Evolutionary conservation across 2,113 vertebrate species (phyloP), one percentile per base, ranked within the genome.

Genomic region (Phalacrocorax pelagicus): DNA sequence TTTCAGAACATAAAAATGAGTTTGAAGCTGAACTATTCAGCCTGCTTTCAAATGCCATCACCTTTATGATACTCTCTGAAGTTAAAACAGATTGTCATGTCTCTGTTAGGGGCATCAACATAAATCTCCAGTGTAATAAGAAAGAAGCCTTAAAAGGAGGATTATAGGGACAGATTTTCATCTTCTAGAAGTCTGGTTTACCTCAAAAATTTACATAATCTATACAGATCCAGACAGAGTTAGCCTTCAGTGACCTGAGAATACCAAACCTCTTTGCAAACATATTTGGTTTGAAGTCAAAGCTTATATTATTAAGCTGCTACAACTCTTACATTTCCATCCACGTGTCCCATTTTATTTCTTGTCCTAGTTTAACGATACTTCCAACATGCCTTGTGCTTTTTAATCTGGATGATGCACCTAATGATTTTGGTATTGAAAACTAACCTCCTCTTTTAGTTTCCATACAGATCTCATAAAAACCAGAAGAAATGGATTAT

Each of bases 201-300:
- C 94, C 94, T 97, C 90, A 94, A 92, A 89, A 96, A 94, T 93
- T 94, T 96, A 91, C 93, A 96, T 91, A 88, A 94, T 86, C 96
- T 90, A 78, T 75, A 86, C 54, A 93, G 84, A 95, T 90, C 69
- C 77, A 88, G 65, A 57, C 52, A 94, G 57, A 96, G 55, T 82
- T 74, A 86, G 87, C 89, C 84, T 78, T 78, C 44, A 74, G 67
- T 62, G 93, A 96, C 94, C 91, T 34, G 52, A 90, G 87, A 97
- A 90, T 55, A 86, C 82, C 91, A 96, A 96, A 85, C 78, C 42
- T 57, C 66, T 72, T 22, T 79, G 66, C 84, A 88, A 82, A 82
- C 42, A 65, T 2, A 4, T 74, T 88, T 86, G 38, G 58, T 95
- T 92, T 94, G 12, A 92, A 95, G 89, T 91, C 77, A 92, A 90